Evolutionary conservation across 2,888 invertebrate species (phyloP).

Genomic region (Ptycholaimellus sp.): DNA sequence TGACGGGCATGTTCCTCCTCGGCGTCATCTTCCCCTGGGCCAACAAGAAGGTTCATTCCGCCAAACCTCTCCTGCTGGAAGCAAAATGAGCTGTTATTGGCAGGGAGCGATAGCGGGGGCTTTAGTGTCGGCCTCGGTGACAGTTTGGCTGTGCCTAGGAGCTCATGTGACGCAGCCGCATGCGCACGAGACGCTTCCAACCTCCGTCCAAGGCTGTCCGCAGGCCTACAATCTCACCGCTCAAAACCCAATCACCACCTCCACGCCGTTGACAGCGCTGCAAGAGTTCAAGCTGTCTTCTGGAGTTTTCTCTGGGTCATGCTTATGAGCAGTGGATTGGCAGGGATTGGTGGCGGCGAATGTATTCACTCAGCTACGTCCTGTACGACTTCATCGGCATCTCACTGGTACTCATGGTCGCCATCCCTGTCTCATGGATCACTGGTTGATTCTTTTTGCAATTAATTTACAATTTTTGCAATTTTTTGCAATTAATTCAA

Average conservation of each 20-base stretch:
- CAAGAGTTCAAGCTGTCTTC: no score
- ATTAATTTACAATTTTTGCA: no score
- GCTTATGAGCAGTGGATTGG: no score
- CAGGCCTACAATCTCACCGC: no score
- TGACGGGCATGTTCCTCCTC: slow-evolving; percentile 4
- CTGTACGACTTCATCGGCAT: slow-evolving; percentile 1
- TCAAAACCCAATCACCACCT: not conserved
- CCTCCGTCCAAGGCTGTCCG: no score
- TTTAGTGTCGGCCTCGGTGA: not conserved
- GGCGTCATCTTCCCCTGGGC: slow-evolving; percentile 6
- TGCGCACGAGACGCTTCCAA: not conserved
- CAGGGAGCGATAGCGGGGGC: slow-evolving; percentile 4
- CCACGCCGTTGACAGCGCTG: not conserved
- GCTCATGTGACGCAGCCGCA: no score
- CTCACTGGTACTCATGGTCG: not conserved
- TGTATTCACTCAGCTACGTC: not conserved
- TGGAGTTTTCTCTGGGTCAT: no score
- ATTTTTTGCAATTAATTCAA: no score
- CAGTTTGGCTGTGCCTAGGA: not conserved
- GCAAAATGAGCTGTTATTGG: slow-evolving; percentile 24
- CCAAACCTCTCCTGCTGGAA: not conserved
- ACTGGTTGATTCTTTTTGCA: no score
- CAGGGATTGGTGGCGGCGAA: not conserved
- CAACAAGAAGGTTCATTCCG: slow-evolving; percentile 2
- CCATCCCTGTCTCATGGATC: not conserved